These are phyloP conservation scores for Sipha flava DNA, from an alignment of 1,140 invertebrate species.

Conservation along the genomic window DNA sequence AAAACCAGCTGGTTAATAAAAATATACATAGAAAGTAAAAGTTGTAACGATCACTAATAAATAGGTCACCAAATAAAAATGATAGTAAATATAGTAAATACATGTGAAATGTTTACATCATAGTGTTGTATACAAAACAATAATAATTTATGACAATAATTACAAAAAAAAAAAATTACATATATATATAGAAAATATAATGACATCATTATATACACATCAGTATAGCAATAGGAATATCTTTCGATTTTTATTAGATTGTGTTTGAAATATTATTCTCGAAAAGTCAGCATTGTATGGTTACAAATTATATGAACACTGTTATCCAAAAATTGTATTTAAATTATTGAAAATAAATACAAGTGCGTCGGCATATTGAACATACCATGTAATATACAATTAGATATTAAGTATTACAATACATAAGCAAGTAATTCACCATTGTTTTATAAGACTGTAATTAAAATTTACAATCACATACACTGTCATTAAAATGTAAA, in stretches of 20 bases:
- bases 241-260: background rate
- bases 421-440: background rate
- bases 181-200: background rate
- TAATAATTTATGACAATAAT: background rate
- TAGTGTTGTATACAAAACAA: background rate
- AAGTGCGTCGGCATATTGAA: background rate
- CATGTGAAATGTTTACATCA: constrained; percentile 13
- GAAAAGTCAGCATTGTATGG: background rate
- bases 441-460: background rate
- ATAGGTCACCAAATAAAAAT: constrained; percentile 28
- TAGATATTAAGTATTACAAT: background rate
- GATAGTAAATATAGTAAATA: constrained; percentile 13
- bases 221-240: background rate
- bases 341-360: background rate
- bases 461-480: background rate
- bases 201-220: background rate
- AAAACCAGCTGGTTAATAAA: background rate
- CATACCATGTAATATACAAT: background rate
- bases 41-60: constrained; percentile 16
- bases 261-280: background rate
- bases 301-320: background rate
- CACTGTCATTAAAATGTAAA: background rate
- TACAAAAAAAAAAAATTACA: background rate
- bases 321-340: background rate
- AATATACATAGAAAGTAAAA: constrained; percentile 24